Evolutionary conservation across 1,140 invertebrate species (phyloP).

Genomic region (Drosophila kepulauana): DNA sequence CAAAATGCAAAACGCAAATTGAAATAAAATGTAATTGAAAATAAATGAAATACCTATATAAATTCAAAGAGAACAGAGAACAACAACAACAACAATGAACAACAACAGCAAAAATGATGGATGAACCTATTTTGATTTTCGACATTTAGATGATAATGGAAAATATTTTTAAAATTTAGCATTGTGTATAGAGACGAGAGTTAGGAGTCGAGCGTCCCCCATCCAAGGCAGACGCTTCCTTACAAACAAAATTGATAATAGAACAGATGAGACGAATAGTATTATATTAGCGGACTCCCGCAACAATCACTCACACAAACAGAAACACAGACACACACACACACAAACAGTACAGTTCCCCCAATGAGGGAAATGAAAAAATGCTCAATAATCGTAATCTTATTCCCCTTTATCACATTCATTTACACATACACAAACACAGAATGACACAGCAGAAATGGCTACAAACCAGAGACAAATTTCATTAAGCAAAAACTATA

Average conservation of each 20-base stretch:
- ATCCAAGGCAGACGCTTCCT: conserved; percentile 47
- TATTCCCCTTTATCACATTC: conserved; percentile 12
- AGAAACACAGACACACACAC: conserved; percentile 21
- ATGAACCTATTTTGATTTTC: conserved; percentile 50
- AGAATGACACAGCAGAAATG: conserved; percentile 44
- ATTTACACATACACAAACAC: conserved; percentile 32
- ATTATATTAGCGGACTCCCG: conserved; percentile 56
- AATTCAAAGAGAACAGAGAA: conserved; percentile 18
- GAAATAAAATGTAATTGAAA: conserved; percentile 67
- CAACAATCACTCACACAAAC: conserved; percentile 49
- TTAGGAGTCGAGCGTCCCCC: conserved; percentile 49
- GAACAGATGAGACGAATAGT: conserved; percentile 56
- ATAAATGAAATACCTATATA: conserved; percentile 38
- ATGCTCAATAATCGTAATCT: conserved; percentile 40
- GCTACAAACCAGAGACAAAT: conserved; percentile 39
- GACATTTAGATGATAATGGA: conserved; percentile 67
- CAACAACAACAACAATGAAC: conserved; percentile 40
- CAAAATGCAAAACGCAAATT: conserved; percentile 70
- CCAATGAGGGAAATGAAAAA: conserved; percentile 13
- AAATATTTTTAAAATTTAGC: conserved; percentile 72
- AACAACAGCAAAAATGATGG: conserved; percentile 32
- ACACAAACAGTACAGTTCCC: conserved; percentile 25
- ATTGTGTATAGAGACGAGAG: conserved; percentile 65
- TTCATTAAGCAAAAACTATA: conserved; percentile 65
- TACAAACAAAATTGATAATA: conserved; percentile 72